Evolutionary conservation across 2,113 vertebrate species (phyloP).

Genomic region (Poeciliopsis prolifica): DNA sequence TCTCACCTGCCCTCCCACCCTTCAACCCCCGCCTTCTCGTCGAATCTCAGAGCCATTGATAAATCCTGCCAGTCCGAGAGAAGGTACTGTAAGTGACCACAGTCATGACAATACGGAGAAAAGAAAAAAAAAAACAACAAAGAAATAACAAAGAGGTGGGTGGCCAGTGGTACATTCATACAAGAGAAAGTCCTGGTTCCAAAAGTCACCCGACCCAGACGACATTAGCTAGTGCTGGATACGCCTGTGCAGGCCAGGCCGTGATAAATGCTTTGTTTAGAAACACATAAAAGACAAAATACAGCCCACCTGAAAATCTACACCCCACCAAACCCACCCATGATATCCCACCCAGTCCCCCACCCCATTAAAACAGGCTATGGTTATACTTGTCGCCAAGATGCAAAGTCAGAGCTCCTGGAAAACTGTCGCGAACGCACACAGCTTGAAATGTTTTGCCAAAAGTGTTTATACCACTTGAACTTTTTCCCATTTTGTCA

Average conservation of each 20-base stretch:
- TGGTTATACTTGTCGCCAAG: conserved; percentile 62
- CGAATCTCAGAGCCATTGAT: conserved; percentile 10
- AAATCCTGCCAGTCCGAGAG: conserved; percentile 57
- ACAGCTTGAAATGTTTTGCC: conserved; percentile 38
- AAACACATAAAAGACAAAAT: conserved; percentile 76
- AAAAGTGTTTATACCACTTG: neutral
- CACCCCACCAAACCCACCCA: conserved; percentile 51
- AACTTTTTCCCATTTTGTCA: neutral
- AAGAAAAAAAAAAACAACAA: too few relatives aligned
- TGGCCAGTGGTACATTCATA: conserved; percentile 79
- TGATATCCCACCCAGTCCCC: conserved; percentile 17
- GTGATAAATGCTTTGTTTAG: conserved; percentile 82
- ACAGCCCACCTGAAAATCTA: conserved; percentile 72
- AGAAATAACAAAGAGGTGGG: conserved; percentile 64
- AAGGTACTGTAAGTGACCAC: conserved; percentile 73
- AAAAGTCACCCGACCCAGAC: conserved; percentile 68
- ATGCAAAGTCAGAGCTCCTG: conserved; percentile 39
- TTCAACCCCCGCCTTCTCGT: neutral
- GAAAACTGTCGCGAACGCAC: conserved; percentile 39
- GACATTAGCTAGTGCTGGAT: conserved; percentile 72
- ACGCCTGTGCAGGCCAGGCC: conserved; percentile 68
- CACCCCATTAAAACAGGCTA: conserved; percentile 41
- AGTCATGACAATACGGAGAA: conserved; percentile 70
- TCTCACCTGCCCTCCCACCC: conserved; percentile 34
- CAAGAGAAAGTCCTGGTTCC: conserved; percentile 74